These are phyloP conservation scores for Aspidiotus rigidus DNA, from an alignment of 2,888 invertebrate species.

Conservation along the genomic window DNA sequence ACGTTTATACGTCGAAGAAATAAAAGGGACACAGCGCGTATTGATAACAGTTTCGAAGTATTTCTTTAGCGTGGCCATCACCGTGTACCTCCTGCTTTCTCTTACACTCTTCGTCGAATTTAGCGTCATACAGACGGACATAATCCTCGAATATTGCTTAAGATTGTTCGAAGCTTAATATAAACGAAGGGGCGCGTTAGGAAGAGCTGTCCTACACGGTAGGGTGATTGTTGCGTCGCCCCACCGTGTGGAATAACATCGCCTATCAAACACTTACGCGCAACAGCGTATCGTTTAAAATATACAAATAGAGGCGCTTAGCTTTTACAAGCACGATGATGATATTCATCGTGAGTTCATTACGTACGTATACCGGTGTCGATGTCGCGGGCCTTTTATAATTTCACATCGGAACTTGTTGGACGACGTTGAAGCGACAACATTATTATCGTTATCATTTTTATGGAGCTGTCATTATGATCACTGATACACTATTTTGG, in stretches of 20 bases:
- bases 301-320: too few species aligned
- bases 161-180: slow-evolving; percentile 31
- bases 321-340: not conserved
- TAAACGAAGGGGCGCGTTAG: slow-evolving; percentile 9
- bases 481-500: too few species aligned
- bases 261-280: too few species aligned
- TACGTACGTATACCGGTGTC: too few species aligned
- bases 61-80: slow-evolving; percentile 23
- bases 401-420: too few species aligned
- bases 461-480: too few species aligned
- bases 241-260: not conserved
- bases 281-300: too few species aligned
- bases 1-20: slow-evolving; percentile 19
- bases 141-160: slow-evolving; percentile 34
- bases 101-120: not conserved
- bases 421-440: too few species aligned
- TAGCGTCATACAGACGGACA: slow-evolving; percentile 27
- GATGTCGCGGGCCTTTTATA: too few species aligned
- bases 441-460: too few species aligned
- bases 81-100: slow-evolving; percentile 2
- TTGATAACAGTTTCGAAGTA: slow-evolving; percentile 27
- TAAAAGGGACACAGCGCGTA: slow-evolving; percentile 14
- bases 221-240: not conserved
- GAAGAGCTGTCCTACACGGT: not conserved
- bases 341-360: not conserved